phyloP scores from a whole-genome alignment of 2,888 invertebrate genomes.

The Parapristionchus giblindavisi region DNA sequence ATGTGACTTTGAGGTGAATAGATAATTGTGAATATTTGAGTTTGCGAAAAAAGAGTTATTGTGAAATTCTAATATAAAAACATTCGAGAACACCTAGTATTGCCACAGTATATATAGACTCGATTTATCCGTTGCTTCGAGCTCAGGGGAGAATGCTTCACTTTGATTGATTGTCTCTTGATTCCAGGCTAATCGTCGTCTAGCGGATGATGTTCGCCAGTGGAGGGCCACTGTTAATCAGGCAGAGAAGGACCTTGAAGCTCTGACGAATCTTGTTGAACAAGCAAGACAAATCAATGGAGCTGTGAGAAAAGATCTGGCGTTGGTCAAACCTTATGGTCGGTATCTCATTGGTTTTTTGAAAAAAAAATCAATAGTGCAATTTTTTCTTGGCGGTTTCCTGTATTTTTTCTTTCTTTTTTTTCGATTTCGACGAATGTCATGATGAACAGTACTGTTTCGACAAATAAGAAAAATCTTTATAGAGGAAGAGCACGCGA shows the following conservation, averaged over 20 bases:
- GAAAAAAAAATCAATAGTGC: not conserved
- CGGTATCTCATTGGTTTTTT: not conserved
- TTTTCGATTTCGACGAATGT: not conserved
- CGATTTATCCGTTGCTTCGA: no score
- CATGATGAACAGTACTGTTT: not conserved
- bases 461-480: not conserved
- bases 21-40: no score
- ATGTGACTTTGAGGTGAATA: slow-evolving; percentile 32
- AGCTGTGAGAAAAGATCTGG: slow-evolving; percentile 21
- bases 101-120: no score
- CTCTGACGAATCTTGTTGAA: slow-evolving; percentile 8
- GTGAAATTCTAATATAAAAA: no score
- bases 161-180: no score
- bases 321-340: slow-evolving; percentile 32
- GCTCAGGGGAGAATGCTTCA: no score
- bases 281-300: slow-evolving; percentile 21
- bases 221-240: slow-evolving; percentile 29
- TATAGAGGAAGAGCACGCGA: slow-evolving; percentile 28
- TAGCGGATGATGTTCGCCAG: slow-evolving; percentile 16
- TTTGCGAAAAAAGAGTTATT: not conserved
- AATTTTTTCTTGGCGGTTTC: not conserved
- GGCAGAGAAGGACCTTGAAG: slow-evolving; percentile 3
- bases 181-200: slow-evolving; percentile 29
- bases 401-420: not conserved
- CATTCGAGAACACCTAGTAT: no score